phyloP scores from a whole-genome alignment of 2,888 invertebrate species.

The Fragum fragum region DNA sequence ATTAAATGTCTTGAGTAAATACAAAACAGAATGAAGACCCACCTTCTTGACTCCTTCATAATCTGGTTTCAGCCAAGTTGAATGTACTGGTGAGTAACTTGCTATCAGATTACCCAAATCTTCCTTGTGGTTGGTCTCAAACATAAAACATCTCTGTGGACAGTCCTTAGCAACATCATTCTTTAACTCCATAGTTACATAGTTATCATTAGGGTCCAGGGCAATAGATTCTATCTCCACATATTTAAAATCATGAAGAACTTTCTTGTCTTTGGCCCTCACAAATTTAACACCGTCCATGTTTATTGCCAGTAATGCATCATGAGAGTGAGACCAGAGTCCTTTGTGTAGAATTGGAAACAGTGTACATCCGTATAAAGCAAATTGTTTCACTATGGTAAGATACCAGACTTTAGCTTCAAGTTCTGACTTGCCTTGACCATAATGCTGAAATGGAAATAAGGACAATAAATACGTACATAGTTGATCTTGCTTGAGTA shows the following conservation, averaged over 20 bases:
- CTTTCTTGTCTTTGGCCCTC: conserved; percentile 96
- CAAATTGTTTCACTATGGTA: conserved; percentile 98
- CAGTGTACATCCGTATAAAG: conserved; percentile 95
- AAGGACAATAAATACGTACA: no score
- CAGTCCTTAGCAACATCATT: conserved; percentile 87
- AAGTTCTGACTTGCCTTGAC: conserved; percentile 95
- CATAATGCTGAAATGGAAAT: conserved; percentile 89
- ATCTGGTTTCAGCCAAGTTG: conserved; percentile 88
- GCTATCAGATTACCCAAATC: conserved; percentile 97
- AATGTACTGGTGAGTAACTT: conserved; percentile 95
- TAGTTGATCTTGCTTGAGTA: no score
- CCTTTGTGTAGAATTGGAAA: conserved; percentile 97
- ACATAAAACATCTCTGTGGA: conserved; percentile 90
- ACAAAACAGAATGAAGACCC: not conserved
- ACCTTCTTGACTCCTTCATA: conserved; percentile 82
- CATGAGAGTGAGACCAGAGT: conserved; percentile 95
- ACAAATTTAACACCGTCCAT: conserved; percentile 96
- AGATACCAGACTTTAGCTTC: conserved; percentile 97
- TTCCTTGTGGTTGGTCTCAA: conserved; percentile 95
- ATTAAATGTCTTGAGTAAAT: not conserved
- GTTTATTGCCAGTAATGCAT: conserved; percentile 93
- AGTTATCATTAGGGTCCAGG: conserved; percentile 96
- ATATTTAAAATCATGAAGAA: conserved; percentile 96
- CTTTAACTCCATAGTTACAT: conserved; percentile 95
- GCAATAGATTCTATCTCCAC: conserved; percentile 96